Base-by-base conservation (phyloP, 1,140 invertebrate species). In the Caenorhabditis tropicalis region DNA sequence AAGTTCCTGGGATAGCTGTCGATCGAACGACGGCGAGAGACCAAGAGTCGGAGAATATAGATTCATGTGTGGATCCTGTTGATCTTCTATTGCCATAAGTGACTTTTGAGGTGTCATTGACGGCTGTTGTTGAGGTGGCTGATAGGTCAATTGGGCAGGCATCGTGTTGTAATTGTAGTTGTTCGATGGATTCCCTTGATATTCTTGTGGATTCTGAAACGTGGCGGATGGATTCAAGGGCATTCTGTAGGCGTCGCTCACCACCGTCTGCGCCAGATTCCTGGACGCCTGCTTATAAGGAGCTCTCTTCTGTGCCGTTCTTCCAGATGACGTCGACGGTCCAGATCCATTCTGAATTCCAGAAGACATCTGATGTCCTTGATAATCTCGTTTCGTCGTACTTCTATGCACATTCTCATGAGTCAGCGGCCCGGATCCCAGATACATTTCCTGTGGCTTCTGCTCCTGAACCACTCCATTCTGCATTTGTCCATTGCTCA, bases 1-100 rank as follows among this genome's bases (percentile, higher is more conserved):
- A 31, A 84, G 36, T 43, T 84, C 83, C 39, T 79, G 70, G 19
- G 83, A 84, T 6, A 84, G 21, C n/a, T 84, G 83, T 19, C 83
- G 46, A 39, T 84, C 83, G 15, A 79, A 39, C 16, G 46, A 43
- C 24, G 83, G 70, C 15, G 53, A 65, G 21, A 84, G 24, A 21
- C n/a, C 29, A 19, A 84, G 49, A 31, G 74, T 51, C 2, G 83
- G 83, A 19, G 74, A 74, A 10, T 43, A 36, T 24, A 70, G 27
- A 58, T 65, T 81, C 43, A 27, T 58, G 24, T 53, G 48, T 19
- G 46, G 46, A 51, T 51, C 39, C 10, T 49, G 48, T 7, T 29
- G 39, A 51, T 81, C 49, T 51, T 49, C 49, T 0, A 81, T 81
- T 19, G 79, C 46, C 49, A 51, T 53, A 31, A 49, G 16, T 4